phyloP scores from a whole-genome alignment of 2,113 vertebrate species.

The Reinhardtius hippoglossoides region DNA sequence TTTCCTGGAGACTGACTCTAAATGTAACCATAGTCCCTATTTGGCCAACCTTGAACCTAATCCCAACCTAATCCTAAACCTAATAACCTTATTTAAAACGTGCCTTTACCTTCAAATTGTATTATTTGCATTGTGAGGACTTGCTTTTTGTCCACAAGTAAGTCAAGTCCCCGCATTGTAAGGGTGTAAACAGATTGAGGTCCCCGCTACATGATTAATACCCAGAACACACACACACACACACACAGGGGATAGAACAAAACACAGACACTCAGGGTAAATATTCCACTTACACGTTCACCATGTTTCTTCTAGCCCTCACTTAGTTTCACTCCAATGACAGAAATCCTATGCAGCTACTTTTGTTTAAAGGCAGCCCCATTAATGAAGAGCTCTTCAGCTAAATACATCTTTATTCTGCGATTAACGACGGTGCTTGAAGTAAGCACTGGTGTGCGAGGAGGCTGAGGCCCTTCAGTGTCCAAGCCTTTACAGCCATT shows the following conservation, averaged over 20 bases:
- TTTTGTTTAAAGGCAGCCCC: slow-evolving; percentile 88
- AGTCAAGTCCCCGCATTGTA: too few relatives aligned
- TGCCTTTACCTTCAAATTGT: too few relatives aligned
- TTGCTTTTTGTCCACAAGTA: too few relatives aligned
- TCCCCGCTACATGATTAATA: not conserved
- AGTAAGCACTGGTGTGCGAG: slow-evolving; percentile 83
- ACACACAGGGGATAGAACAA: not conserved
- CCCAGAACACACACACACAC: not conserved
- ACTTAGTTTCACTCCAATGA: slow-evolving; percentile 73
- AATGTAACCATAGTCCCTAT: too few relatives aligned
- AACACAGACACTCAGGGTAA: not conserved
- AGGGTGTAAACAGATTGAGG: too few relatives aligned
- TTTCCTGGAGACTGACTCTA: too few relatives aligned
- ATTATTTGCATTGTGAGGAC: too few relatives aligned
- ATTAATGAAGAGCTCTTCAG: slow-evolving; percentile 96
- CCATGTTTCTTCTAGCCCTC: slow-evolving; percentile 33
- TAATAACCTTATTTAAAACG: too few relatives aligned
- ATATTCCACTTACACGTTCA: slow-evolving; percentile 54
- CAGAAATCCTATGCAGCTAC: slow-evolving; percentile 81
- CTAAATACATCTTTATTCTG: slow-evolving; percentile 91
- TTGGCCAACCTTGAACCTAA: too few relatives aligned
- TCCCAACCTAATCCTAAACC: too few relatives aligned
- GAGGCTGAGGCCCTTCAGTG: slow-evolving; percentile 90
- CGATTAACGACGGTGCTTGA: slow-evolving; percentile 90
- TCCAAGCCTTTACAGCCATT: slow-evolving; percentile 93